A percentile compares a stretch with the other conserved stretches of the same genome.
Evolutionary conservation across 2,888 invertebrate genomes (phyloP).

Genomic region (Oligia latruncula): DNA sequence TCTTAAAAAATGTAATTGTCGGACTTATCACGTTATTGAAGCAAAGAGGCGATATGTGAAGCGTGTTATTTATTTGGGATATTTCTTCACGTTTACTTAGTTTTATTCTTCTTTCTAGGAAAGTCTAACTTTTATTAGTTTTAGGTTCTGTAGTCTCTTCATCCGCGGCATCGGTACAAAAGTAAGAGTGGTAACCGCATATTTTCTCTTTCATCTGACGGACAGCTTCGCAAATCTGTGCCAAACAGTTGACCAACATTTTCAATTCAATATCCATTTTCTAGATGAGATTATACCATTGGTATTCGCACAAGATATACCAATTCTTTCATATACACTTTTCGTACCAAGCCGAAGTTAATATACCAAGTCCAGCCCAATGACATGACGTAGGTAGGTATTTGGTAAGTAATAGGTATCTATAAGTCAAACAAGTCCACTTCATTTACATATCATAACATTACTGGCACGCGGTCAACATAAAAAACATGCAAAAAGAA

Average conservation of each 20-base stretch:
- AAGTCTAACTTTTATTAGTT: not conserved
- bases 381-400: not conserved
- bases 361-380: conserved; percentile 5
- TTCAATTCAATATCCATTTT: not conserved
- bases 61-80: conserved; percentile 21
- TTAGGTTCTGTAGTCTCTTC: not conserved
- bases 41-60: too few relatives aligned
- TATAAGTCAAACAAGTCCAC: conserved; percentile 29
- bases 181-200: conserved; percentile 38
- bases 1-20: too few relatives aligned
- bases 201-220: conserved; percentile 32
- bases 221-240: conserved; percentile 7
- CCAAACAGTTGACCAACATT: not conserved
- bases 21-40: too few relatives aligned
- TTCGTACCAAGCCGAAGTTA: not conserved
- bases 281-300: not conserved
- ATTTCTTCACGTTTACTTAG: conserved; percentile 12
- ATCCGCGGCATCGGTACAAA: conserved; percentile 2
- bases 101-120: conserved; percentile 3
- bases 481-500: conserved; percentile 13
- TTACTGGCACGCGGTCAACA: conserved; percentile 39
- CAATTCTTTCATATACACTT: not conserved
- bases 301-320: not conserved
- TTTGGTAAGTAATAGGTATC: conserved; percentile 41
- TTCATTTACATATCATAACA: conserved; percentile 47